Evolutionary conservation across 2,888 invertebrate genomes (phyloP).

Genomic region (Arrhopalites spinosus): DNA sequence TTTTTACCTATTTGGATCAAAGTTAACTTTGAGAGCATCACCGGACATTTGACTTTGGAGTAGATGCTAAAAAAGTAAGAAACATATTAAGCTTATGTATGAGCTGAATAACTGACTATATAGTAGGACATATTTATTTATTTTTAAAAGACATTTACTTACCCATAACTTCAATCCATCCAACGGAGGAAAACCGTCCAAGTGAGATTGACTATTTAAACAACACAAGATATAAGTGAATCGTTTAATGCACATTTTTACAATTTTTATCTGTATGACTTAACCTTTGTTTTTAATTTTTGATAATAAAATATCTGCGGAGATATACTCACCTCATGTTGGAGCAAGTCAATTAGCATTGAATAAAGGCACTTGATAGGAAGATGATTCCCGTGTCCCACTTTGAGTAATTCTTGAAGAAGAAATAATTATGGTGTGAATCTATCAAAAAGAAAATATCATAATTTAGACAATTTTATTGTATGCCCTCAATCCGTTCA

Average conservation of each 20-base stretch:
- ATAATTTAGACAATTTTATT: too few species aligned
- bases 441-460: background rate
- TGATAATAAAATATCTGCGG: background rate
- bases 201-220: constrained; percentile 15
- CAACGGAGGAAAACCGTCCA: constrained; percentile 30
- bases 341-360: constrained; percentile 20
- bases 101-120: too few species aligned
- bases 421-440: too few species aligned
- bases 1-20: background rate
- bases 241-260: too few species aligned
- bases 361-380: constrained; percentile 24
- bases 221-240: background rate
- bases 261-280: background rate
- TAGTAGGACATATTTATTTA: background rate
- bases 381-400: too few species aligned
- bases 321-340: constrained; percentile 27
- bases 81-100: background rate
- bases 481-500: too few species aligned
- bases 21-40: constrained; percentile 29
- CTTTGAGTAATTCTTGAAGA: background rate
- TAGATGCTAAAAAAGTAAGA: background rate
- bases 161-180: constrained; percentile 36
- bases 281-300: background rate
- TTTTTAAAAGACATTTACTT: background rate
- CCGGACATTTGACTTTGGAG: constrained; percentile 28